A percentile compares a stretch with the other conserved stretches of the same genome.
phyloP scores from a whole-genome alignment of 2,113 vertebrate species.

The Nothobranchius kuhntae region DNA sequence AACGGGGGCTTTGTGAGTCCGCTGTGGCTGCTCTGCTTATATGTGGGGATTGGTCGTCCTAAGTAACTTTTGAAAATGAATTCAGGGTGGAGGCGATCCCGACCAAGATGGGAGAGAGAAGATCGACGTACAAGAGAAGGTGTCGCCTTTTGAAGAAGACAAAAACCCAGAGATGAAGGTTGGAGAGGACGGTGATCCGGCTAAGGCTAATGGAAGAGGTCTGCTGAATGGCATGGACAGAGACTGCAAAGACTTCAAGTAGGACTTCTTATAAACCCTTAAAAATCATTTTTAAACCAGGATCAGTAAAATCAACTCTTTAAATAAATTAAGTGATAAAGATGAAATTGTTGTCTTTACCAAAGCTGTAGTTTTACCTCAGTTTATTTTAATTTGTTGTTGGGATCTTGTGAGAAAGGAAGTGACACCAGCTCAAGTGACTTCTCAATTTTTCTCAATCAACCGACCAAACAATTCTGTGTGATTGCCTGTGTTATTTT shows the following conservation, averaged over 20 bases:
- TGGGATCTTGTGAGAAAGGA: too few relatives aligned
- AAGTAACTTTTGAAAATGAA: neutral
- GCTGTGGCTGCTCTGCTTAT: neutral
- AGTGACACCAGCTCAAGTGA: too few relatives aligned
- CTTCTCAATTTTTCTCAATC: too few relatives aligned
- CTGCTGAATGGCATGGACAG: conserved; percentile 97
- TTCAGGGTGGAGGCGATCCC: conserved; percentile 90
- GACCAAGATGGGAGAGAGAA: conserved; percentile 94
- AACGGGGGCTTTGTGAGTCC: conserved; percentile 95
- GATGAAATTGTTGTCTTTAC: neutral
- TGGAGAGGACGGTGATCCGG: conserved; percentile 87
- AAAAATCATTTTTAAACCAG: too few relatives aligned
- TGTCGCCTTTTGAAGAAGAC: conserved; percentile 95
- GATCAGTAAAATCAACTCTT: too few relatives aligned
- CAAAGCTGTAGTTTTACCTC: too few relatives aligned
- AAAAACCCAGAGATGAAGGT: conserved; percentile 94
- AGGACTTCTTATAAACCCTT: conserved; percentile 42
- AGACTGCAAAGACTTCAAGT: conserved; percentile 99
- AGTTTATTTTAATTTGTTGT: too few relatives aligned
- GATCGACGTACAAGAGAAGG: conserved; percentile 90
- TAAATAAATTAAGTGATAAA: too few relatives aligned
- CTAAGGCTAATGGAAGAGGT: conserved; percentile 93
- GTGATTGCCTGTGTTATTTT: too few relatives aligned
- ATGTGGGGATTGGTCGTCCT: too few relatives aligned
- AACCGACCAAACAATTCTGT: too few relatives aligned